A percentile compares a stretch with the other conserved stretches of the same genome.
These are phyloP conservation scores for Vanessa cardui DNA, from an alignment of 2,888 invertebrate genomes.

Conservation along the genomic window DNA sequence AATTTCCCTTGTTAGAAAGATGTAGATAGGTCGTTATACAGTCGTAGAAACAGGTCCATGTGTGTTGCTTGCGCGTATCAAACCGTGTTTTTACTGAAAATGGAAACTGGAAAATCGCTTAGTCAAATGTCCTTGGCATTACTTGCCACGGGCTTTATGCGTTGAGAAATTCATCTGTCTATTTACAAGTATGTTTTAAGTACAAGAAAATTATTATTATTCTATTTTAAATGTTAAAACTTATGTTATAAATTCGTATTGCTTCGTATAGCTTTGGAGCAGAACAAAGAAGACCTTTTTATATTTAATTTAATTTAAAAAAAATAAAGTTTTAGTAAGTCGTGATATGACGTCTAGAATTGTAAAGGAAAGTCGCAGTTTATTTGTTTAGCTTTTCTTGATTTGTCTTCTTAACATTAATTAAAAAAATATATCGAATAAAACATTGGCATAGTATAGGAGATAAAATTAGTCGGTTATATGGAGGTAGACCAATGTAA, in stretches of 20 bases:
- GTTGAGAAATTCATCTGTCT: constrained; percentile 32
- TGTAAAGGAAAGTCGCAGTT: too few species aligned
- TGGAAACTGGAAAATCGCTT: constrained; percentile 77
- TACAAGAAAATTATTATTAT: background rate
- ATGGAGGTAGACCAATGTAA: too few species aligned
- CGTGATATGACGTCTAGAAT: too few species aligned
- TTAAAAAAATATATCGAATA: too few species aligned
- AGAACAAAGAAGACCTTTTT: too few species aligned
- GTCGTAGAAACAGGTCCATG: constrained; percentile 38
- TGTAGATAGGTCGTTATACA: constrained; percentile 2
- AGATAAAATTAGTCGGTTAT: too few species aligned
- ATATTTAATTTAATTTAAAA: too few species aligned
- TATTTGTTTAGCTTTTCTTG: too few species aligned
- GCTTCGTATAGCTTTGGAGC: background rate
- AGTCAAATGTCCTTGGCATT: constrained; percentile 72
- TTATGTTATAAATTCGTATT: background rate
- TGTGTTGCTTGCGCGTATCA: constrained; percentile 55
- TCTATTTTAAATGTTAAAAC: background rate
- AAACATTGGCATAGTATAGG: too few species aligned
- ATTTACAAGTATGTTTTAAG: background rate
- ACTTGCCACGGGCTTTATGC: constrained; percentile 46
- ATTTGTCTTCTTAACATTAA: too few species aligned
- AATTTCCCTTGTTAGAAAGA: constrained; percentile 5
- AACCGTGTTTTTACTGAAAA: constrained; percentile 78
- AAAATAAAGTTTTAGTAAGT: too few species aligned